Conservation (phyloP, 1,140 invertebrate genomes). For the Drosophila malerkotliana region DNA sequence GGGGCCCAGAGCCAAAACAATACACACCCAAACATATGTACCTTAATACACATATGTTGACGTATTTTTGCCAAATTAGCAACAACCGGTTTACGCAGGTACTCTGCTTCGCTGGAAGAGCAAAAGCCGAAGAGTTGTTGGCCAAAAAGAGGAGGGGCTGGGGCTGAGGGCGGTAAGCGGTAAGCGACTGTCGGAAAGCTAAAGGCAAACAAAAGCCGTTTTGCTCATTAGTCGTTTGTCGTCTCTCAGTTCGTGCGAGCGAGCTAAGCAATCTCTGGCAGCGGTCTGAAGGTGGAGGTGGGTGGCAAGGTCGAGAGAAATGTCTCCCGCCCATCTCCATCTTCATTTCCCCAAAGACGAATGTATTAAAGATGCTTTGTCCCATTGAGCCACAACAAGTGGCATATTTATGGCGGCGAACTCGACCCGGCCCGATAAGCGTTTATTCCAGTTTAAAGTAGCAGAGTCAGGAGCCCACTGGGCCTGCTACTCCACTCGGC, state of each 20-base stretch:
- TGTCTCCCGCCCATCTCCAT: slow-evolving; percentile 1
- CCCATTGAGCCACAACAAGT: slow-evolving; percentile 26
- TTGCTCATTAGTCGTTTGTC: slow-evolving; percentile 65
- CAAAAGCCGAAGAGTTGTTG: slow-evolving; percentile 17
- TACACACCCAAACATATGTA: slow-evolving; percentile 18
- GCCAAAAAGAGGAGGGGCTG: not conserved
- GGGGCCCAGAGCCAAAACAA: slow-evolving; percentile 17
- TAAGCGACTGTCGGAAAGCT: slow-evolving; percentile 8
- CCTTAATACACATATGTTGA: slow-evolving; percentile 22
- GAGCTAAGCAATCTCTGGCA: slow-evolving; percentile 44
- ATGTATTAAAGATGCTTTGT: slow-evolving; percentile 19
- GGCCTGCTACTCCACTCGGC: too few relatives aligned
- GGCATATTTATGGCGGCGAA: slow-evolving; percentile 22
- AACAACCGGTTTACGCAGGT: slow-evolving; percentile 69
- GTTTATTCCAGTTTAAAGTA: slow-evolving; percentile 45
- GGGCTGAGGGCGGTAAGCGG: too few relatives aligned
- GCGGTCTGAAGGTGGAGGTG: slow-evolving; percentile 17
- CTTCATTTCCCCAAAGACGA: slow-evolving; percentile 10
- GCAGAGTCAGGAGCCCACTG: slow-evolving; percentile 12
- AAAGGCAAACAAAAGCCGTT: slow-evolving; percentile 72
- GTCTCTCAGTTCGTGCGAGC: slow-evolving; percentile 5
- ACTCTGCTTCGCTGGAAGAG: slow-evolving; percentile 30
- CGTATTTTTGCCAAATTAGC: slow-evolving; percentile 65
- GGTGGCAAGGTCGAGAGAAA: slow-evolving; percentile 38
- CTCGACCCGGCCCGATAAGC: not conserved